Conservation (phyloP, 2,888 invertebrate genomes). For the Epicampocera succincta region DNA sequence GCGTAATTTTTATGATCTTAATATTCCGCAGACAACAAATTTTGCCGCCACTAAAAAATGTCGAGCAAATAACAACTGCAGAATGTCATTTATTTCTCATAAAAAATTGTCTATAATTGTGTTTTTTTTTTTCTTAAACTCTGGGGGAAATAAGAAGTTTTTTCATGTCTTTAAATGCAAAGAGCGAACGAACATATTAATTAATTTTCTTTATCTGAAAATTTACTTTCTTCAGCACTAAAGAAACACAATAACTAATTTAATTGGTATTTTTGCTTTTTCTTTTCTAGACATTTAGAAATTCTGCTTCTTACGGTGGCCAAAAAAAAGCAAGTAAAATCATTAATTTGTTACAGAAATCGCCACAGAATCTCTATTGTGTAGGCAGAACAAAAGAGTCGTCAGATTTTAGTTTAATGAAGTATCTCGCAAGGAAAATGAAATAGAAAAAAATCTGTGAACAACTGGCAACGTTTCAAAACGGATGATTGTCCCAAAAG, state of each 20-base stretch:
- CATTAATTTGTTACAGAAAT: slow-evolving; percentile 22
- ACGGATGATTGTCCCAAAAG: too few relatives aligned
- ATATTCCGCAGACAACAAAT: too few relatives aligned
- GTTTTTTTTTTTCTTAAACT: not conserved
- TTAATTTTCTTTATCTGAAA: not conserved
- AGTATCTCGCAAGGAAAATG: too few relatives aligned
- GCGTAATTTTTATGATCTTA: too few relatives aligned
- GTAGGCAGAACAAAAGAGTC: not conserved
- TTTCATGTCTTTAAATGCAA: not conserved
- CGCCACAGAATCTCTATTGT: not conserved
- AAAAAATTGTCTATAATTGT: too few relatives aligned
- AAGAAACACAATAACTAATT: slow-evolving; percentile 15
- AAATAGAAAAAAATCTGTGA: not conserved
- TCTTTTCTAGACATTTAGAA: slow-evolving; percentile 20
- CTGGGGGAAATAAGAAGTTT: not conserved
- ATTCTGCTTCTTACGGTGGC: not conserved
- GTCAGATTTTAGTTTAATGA: too few relatives aligned
- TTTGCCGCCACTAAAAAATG: too few relatives aligned
- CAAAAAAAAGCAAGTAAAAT: slow-evolving; percentile 31
- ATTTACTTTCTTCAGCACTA: not conserved
- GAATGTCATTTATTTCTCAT: too few relatives aligned
- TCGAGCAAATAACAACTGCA: too few relatives aligned
- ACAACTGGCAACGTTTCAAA: too few relatives aligned
- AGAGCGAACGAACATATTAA: too few relatives aligned
- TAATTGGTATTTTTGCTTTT: slow-evolving; percentile 9